Evolutionary conservation across 2,797 vertebrate genomes (phyloP).

Genomic region (Gadopsis marmoratus): DNA sequence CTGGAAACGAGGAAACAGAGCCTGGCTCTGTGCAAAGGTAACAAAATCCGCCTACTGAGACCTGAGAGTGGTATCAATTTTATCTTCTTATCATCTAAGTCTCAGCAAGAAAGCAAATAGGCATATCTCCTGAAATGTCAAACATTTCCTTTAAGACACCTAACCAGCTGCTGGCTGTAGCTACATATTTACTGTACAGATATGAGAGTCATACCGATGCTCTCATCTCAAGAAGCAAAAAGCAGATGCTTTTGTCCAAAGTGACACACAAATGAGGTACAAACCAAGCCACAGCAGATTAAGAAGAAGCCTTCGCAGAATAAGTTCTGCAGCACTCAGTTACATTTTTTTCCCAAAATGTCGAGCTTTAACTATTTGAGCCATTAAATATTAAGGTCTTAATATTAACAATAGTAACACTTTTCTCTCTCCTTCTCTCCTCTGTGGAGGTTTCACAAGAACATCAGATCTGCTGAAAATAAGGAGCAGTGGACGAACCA

Average conservation of each 20-base stretch:
- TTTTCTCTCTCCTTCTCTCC: constrained; percentile 8
- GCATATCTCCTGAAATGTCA: too few species aligned
- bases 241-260: neutral
- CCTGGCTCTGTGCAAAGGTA: neutral
- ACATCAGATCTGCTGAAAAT: neutral
- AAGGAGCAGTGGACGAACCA: neutral
- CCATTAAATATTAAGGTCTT: neutral
- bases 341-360: neutral
- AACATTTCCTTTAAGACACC: too few species aligned
- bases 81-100: too few species aligned
- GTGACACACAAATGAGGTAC: neutral
- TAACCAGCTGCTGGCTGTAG: too few species aligned
- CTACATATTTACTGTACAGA: too few species aligned
- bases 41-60: too few species aligned
- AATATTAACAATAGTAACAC: neutral
- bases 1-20: neutral
- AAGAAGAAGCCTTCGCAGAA: neutral
- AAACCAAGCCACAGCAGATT: neutral
- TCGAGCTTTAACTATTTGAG: neutral
- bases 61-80: too few species aligned
- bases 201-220: neutral
- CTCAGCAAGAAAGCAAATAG: too few species aligned
- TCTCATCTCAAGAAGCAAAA: neutral
- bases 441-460: neutral
- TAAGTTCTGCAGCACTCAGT: too few species aligned